Evolutionary conservation across 2,888 invertebrate species (phyloP).

Genomic region (Oscheius sp.): DNA sequence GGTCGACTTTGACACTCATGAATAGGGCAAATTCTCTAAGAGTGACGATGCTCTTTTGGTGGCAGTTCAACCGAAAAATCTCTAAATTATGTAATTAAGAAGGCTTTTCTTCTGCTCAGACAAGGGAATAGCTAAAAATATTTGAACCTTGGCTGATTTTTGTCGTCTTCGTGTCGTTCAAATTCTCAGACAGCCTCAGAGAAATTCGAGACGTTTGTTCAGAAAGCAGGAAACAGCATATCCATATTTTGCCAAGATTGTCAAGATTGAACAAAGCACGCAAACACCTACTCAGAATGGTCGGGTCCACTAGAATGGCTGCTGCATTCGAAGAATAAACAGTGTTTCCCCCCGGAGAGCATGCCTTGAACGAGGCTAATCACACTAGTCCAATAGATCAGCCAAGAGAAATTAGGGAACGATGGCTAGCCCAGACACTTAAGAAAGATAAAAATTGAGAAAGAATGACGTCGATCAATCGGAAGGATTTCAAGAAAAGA

Average conservation of each 20-base stretch:
- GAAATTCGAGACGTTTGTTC: background rate
- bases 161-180: background rate
- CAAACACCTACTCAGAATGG: background rate
- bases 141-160: background rate
- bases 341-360: too few species aligned
- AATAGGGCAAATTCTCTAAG: conserved; percentile 2
- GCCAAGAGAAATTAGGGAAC: background rate
- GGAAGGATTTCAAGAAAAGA: background rate
- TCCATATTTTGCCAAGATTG: background rate
- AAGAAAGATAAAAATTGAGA: background rate
- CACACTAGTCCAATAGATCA: background rate
- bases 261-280: too few species aligned
- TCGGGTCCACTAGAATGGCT: background rate
- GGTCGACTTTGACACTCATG: background rate
- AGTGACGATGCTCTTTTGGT: conserved; percentile 2
- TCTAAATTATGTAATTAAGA: background rate
- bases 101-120: too few species aligned
- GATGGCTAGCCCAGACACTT: too few species aligned
- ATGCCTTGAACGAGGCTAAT: conserved; percentile 22
- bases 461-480: background rate
- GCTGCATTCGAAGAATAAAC: background rate
- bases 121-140: too few species aligned
- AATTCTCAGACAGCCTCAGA: too few species aligned
- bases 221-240: background rate
- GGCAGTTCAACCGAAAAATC: background rate